Base-by-base conservation (phyloP, 2,797 vertebrate genomes). In the Acanthornis magna region DNA sequence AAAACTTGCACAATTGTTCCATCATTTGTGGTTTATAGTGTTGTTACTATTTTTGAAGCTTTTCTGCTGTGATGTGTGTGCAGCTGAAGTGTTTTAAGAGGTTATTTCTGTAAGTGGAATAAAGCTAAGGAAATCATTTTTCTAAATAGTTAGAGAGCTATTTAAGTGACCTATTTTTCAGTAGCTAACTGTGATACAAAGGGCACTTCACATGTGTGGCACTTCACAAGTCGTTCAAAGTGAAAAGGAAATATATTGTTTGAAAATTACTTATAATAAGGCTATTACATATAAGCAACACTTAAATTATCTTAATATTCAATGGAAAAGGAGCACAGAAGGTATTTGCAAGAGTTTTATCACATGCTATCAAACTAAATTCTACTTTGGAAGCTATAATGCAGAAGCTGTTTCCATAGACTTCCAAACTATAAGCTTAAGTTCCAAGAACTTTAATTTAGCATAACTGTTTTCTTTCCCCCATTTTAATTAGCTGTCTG, bases 401-500 rank as follows among this genome's bases (percentile, higher is more conserved):
- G 58, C 11, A 16, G n/a, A 93, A 66, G 10, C 32, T 89, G 45
- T 84, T 94, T 53, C 32, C 9, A n/a, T 25, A 76, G 40, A 47
- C 54, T 80, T 86, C 29, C 74, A 38, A 66, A 78, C 54, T 82
- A 38, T 73, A 76, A 81, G 36, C 55, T 83, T 53, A 85, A 74
- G 17, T 68, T 86, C 82, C 43, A 81, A 36, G 51, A 89, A 89
- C 38, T 91, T 91, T 79, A 80, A 85, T 92, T 77, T 66, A 89
- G 68, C 40, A 6, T 81, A 95, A 76, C 63, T 96, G 88, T 95
- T 96, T 96, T 93, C 81, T 95, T 94, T 92, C 92, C 81, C 65
- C 88, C 66, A 75, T 93, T 93, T 96, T 96, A 96, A 95, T 95
- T 89, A 95, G 92, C 91, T 97, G 74, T 93, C 81, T 97, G 77